Conservation (phyloP, 2,888 invertebrate genomes). For the Coenonympha glycerion region DNA sequence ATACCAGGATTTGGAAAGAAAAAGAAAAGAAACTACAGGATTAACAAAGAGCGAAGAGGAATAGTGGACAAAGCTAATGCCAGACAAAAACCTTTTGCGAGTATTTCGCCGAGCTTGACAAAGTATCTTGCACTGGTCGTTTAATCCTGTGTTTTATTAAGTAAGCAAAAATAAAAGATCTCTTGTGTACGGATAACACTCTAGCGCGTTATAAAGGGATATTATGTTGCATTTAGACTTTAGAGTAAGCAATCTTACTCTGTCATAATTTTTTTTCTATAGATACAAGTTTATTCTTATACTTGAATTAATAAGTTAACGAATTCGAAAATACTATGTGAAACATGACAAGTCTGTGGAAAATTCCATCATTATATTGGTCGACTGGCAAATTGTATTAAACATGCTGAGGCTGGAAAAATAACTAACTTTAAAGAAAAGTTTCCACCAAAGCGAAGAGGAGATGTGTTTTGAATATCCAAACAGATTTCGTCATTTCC, state of each 20-base stretch:
- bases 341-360: too few relatives aligned
- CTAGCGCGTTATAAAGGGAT: neutral
- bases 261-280: too few relatives aligned
- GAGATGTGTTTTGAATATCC: too few relatives aligned
- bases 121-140: slow-evolving; percentile 17
- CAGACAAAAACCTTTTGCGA: slow-evolving; percentile 17
- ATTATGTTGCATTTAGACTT: neutral
- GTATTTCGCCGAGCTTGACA: slow-evolving; percentile 17
- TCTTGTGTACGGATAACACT: neutral
- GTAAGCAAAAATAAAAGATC: slow-evolving; percentile 14
- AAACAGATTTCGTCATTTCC: too few relatives aligned
- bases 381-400: too few relatives aligned
- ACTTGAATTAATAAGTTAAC: too few relatives aligned
- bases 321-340: too few relatives aligned
- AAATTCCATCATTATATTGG: too few relatives aligned
- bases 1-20: neutral
- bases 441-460: too few relatives aligned
- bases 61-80: slow-evolving; percentile 14
- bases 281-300: too few relatives aligned
- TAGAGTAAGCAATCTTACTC: neutral
- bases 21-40: neutral
- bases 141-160: slow-evolving; percentile 21
- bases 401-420: too few relatives aligned
- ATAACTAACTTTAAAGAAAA: too few relatives aligned
- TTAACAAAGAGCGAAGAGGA: slow-evolving; percentile 4